Evolutionary conservation across 2,888 invertebrate genomes (phyloP).

Genomic region (Tinea semifulvella): DNA sequence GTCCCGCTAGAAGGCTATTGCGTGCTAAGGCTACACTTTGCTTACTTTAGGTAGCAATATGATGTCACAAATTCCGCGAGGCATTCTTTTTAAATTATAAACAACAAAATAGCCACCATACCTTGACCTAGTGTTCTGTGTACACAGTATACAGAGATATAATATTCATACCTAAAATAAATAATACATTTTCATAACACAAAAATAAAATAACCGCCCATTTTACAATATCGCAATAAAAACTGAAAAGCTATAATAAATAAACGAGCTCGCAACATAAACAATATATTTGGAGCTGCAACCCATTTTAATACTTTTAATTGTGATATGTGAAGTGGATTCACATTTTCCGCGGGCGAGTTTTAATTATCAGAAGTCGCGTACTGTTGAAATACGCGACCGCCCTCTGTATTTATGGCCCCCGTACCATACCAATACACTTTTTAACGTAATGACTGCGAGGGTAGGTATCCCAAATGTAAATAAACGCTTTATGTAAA

Average conservation of each 20-base stretch:
- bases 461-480: neutral
- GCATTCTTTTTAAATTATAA: too few relatives aligned
- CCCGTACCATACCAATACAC: constrained; percentile 59
- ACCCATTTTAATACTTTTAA: constrained; percentile 36
- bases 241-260: neutral
- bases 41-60: too few relatives aligned
- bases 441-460: constrained; percentile 61
- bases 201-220: neutral
- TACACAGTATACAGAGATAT: too few relatives aligned
- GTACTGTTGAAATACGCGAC: constrained; percentile 64
- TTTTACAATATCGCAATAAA: neutral
- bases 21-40: too few relatives aligned
- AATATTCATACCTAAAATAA: too few relatives aligned
- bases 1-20: too few relatives aligned
- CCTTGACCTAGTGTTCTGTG: too few relatives aligned
- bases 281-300: constrained; percentile 6
- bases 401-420: constrained; percentile 65
- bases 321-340: constrained; percentile 60
- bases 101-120: too few relatives aligned
- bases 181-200: neutral
- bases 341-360: constrained; percentile 57
- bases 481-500: neutral
- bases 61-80: too few relatives aligned
- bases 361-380: constrained; percentile 67
- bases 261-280: neutral